A percentile compares a stretch with the other conserved stretches of the same genome.
Evolutionary conservation across 2,113 vertebrate species (phyloP).

Genomic region (Condylura cristata): DNA sequence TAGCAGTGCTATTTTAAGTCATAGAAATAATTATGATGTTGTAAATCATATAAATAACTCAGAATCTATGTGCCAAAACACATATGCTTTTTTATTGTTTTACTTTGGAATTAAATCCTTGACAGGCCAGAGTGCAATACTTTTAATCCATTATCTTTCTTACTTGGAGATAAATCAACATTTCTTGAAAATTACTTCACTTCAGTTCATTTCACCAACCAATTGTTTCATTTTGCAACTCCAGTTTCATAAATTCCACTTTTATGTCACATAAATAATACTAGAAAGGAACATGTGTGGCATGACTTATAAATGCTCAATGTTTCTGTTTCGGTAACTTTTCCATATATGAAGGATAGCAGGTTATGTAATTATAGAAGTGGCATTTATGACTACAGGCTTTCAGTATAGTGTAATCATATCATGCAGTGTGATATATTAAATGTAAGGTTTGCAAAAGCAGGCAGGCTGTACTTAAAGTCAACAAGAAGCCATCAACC

Average conservation of each 20-base stretch:
- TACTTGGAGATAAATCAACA: background rate
- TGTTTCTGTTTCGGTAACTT: slow-evolving; percentile 38
- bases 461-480: slow-evolving; percentile 49
- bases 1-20: background rate
- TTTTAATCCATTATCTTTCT: slow-evolving; percentile 3
- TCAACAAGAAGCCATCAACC: slow-evolving; percentile 34
- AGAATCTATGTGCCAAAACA: background rate
- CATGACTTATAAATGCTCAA: background rate
- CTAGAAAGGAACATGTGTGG: background rate
- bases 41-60: background rate
- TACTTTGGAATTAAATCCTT: background rate
- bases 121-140: background rate
- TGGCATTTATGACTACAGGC: background rate
- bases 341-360: background rate
- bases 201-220: background rate
- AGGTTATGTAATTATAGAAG: slow-evolving; percentile 27
- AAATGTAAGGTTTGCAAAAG: slow-evolving; percentile 53
- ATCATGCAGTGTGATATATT: background rate
- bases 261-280: slow-evolving; percentile 28
- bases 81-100: slow-evolving; percentile 4
- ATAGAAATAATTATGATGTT: background rate
- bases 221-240: background rate
- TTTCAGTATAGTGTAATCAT: background rate
- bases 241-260: background rate
- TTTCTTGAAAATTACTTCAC: background rate